phyloP scores from a whole-genome alignment of 2,797 vertebrate species.

The Paratrypauchen microcephalus region DNA sequence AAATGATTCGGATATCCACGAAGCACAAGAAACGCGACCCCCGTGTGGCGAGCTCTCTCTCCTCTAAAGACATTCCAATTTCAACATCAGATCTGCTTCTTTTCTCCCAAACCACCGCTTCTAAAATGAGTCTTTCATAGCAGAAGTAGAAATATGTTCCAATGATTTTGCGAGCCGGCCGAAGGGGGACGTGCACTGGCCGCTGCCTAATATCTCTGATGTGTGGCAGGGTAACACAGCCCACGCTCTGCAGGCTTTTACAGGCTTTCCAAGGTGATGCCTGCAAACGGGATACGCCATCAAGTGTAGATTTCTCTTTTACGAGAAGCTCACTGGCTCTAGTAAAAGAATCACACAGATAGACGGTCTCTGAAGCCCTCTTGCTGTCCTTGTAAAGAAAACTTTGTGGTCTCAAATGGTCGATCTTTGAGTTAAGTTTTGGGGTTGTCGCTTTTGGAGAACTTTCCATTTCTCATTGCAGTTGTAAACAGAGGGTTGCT shows the following conservation, averaged over 20 bases:
- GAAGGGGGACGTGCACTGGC: conserved; percentile 32
- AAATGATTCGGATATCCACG: background rate
- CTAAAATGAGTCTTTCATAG: conserved; percentile 12
- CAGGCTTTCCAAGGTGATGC: conserved; percentile 66
- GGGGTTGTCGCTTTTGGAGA: conserved; percentile 46
- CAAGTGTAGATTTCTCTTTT: conserved; percentile 70
- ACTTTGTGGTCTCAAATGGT: conserved; percentile 40
- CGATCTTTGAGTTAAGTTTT: conserved; percentile 40
- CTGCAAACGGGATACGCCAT: conserved; percentile 61
- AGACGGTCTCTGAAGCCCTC: conserved; percentile 37
- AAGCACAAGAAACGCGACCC: background rate
- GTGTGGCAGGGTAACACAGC: conserved; percentile 59
- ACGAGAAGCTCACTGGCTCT: conserved; percentile 59
- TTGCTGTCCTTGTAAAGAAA: conserved; percentile 35
- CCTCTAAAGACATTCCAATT: background rate
- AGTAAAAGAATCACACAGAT: conserved; percentile 66
- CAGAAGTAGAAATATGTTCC: conserved; percentile 12
- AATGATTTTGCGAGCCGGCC: conserved; percentile 30
- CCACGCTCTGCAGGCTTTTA: conserved; percentile 64
- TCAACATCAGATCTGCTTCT: conserved; percentile 1
- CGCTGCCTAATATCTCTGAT: conserved; percentile 55
- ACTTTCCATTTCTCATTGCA: conserved; percentile 32
- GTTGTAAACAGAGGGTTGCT: conserved; percentile 20
- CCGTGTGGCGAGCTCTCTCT: background rate
- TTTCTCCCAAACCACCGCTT: background rate